Base-by-base conservation (phyloP, 2,797 vertebrate species). In the Silurus lanzhouensis region DNA sequence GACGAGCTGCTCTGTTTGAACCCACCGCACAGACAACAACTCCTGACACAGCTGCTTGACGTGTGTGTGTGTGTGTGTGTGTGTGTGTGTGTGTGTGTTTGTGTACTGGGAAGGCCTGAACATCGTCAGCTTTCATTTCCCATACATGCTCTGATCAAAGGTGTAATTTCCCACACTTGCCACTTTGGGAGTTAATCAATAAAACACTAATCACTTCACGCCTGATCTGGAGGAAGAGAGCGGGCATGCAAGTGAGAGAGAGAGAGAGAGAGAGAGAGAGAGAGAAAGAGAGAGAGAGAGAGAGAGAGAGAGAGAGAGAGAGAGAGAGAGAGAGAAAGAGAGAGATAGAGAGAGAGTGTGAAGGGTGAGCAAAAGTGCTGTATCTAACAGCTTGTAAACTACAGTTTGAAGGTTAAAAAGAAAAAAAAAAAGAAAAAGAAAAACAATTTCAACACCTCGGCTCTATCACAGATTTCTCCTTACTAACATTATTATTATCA, bases 201-300 rank as follows among this genome's bases (percentile, higher is more conserved):
- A 95, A 95, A 95, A 94, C 92, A 94, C 94, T 93, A 95, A 95
- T 95, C 94, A 95, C 93, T 93, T 94, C 93, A 94, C 85, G 90
- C 86, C 89, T 92, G 93, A 92, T 93, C 93, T 88, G 81, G 89
- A 91, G 90, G 91, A 89, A 87, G 89, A 84, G 90, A 89, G 31
- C 1, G 15, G 63, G 82, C 6, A 31, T 38, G 82, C 12, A 27
- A 10, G 8, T 3, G 19, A 64, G 75, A 52, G 25, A 25, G 64
- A n/a, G 61, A 63, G 61, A 63, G 61, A 25, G 22, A 25, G 66
- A 64, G 46, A 15, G 77, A 72, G 81, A 74, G 72, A 52, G 48
- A 52, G 48, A 52, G 48, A 52, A 8, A 7, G 48, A 52, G 48
- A 52, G 48, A 52, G 9, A 52, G 9, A 10, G 9, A 48, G 48